Conservation (phyloP, 2,797 vertebrate genomes). For the Margarornis squamiger region DNA sequence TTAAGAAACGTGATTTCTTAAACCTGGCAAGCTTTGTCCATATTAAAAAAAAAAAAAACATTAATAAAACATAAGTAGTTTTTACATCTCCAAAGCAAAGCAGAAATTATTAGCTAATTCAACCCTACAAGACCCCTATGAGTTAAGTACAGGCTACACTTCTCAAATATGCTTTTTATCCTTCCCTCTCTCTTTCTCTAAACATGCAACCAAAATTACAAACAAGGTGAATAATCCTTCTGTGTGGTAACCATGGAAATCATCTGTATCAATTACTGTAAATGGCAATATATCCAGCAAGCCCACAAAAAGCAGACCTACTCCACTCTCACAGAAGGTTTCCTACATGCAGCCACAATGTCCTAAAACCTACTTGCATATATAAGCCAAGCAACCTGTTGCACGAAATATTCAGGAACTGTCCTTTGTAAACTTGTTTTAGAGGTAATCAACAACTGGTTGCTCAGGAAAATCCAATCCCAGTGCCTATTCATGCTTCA, state of each 20-base stretch:
- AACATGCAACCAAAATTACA: slow-evolving; percentile 62
- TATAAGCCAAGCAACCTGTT: not conserved
- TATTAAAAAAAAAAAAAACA: not conserved
- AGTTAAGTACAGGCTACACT: slow-evolving; percentile 55
- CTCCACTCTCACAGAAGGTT: not conserved
- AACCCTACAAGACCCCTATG: slow-evolving; percentile 45
- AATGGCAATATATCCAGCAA: slow-evolving; percentile 50
- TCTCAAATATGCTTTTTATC: slow-evolving; percentile 32
- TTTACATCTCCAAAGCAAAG: slow-evolving; percentile 40
- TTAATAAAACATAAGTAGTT: slow-evolving; percentile 27
- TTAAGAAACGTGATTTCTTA: slow-evolving; percentile 28
- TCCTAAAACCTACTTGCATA: not conserved
- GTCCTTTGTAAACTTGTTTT: not conserved
- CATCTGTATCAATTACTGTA: slow-evolving; percentile 66
- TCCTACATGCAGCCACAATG: not conserved
- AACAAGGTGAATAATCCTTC: slow-evolving; percentile 63
- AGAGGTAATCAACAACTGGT: not conserved
- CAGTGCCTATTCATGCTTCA: not conserved
- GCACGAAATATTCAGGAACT: not conserved
- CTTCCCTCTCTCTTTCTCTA: slow-evolving; percentile 30
- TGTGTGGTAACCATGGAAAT: slow-evolving; percentile 80
- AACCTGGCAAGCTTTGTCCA: not conserved
- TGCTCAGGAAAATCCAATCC: not conserved
- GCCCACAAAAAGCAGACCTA: slow-evolving; percentile 23
- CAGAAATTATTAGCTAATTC: slow-evolving; percentile 63